These are phyloP conservation scores for Lasioglossum calceatum DNA, from an alignment of 2,888 invertebrate genomes.

Conservation along the genomic window DNA sequence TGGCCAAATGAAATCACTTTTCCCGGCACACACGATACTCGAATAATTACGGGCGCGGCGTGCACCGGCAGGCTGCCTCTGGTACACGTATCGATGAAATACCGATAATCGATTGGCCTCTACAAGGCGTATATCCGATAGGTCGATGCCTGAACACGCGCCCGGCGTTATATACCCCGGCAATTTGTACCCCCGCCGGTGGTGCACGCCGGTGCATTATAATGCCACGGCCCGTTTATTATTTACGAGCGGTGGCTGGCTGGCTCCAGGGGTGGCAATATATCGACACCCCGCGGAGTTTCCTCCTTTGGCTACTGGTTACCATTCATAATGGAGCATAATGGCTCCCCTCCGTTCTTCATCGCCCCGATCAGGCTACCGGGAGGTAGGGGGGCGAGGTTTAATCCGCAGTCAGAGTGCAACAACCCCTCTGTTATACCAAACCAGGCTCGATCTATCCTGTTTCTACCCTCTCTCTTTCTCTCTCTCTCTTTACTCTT, in stretches of 20 bases:
- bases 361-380: constrained; percentile 17
- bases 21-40: constrained; percentile 42
- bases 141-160: constrained; percentile 73
- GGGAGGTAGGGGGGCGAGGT: constrained; percentile 26
- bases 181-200: constrained; percentile 67
- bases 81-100: constrained; percentile 70
- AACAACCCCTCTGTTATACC: constrained; percentile 58
- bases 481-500: background rate
- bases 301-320: constrained; percentile 74
- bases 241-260: constrained; percentile 70
- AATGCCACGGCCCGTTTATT: constrained; percentile 69
- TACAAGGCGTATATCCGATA: constrained; percentile 72
- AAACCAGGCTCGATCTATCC: background rate
- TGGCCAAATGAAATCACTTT: constrained; percentile 48
- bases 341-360: constrained; percentile 54
- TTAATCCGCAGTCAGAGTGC: constrained; percentile 70
- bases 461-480: background rate
- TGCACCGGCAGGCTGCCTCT: constrained; percentile 41
- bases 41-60: constrained; percentile 47
- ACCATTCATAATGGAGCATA: constrained; percentile 73
- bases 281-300: constrained; percentile 74
- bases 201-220: constrained; percentile 67
- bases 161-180: constrained; percentile 66
- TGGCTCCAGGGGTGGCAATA: constrained; percentile 70
- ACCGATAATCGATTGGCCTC: constrained; percentile 72